Base-by-base conservation (phyloP, 2,113 vertebrate genomes). In the Poicephalus gulielmi region DNA sequence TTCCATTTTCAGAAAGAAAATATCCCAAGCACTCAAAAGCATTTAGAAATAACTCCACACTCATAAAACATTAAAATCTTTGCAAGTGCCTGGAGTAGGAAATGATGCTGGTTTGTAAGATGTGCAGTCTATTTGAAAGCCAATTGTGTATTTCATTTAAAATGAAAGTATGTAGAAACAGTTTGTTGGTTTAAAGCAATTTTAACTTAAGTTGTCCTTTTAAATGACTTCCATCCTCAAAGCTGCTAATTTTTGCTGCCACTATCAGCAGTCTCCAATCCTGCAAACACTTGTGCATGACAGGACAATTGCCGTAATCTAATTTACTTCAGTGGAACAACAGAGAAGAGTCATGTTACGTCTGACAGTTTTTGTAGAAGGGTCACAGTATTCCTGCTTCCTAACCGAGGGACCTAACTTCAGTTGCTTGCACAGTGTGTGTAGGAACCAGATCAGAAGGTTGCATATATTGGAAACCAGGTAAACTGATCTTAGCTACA, bases 1-100 rank as follows among this genome's bases (percentile, higher is more conserved):
- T 93, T 92, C 90, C 44, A 91, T 95, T 96, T 91, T 94, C 53
- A 91, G 95, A 78, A 94, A 52, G 37, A 91, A 94, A 91, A 69
- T 66, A 82, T 83, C 63, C 87, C 41, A 76, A 85, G 44, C 15
- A 62, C 44, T 87, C 74, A 57, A 76, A 96, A 94, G 78, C 60
- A 13, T 94, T 95, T 85, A 83, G 93, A 95, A 96, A 85, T 75
- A 86, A 83, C 62, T 82, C 52, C n/a, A 73, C 37, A 46, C 10
- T 77, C 67, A 83, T 83, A 82, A 94, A 96, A 83, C 44, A 49
- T 93, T 49, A 50, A 79, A 77, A 91, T 74, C 59, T 70, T 88
- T 93, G 67, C 62, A 83, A 94, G 28, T 62, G 27, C 28, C 53
- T 85, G 53, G 44, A 91, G 63, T 46, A 85, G n/a, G 31, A 91